Evolutionary conservation across 2,797 vertebrate species (phyloP).

Genomic region (Telmatherina bonti): DNA sequence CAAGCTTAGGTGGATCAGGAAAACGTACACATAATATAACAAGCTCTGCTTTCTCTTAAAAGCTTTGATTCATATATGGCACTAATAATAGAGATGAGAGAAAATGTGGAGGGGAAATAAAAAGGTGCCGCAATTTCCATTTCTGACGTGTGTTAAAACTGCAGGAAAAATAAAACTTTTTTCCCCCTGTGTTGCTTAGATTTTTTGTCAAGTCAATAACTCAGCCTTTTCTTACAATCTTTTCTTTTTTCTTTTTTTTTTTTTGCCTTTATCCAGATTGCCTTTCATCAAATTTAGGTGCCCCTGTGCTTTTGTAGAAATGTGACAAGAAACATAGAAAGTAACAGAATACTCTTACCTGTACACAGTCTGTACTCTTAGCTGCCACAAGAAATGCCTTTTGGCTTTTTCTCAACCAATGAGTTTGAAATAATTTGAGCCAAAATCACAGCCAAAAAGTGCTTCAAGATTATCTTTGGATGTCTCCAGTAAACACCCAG

Average conservation of each 20-base stretch:
- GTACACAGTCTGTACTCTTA: constrained; percentile 75
- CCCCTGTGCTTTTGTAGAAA: constrained; percentile 65
- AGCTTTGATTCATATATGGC: constrained; percentile 69
- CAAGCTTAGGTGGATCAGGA: constrained; percentile 46
- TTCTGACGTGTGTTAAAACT: constrained; percentile 32
- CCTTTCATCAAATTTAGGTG: constrained; percentile 66
- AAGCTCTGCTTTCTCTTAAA: constrained; percentile 44
- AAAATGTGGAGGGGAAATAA: constrained; percentile 10
- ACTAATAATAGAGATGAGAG: constrained; percentile 54
- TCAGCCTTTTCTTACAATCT: constrained; percentile 58
- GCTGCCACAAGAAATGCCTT: constrained; percentile 82
- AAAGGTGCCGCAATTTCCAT: constrained; percentile 59
- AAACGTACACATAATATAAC: constrained; percentile 29
- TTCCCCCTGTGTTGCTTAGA: constrained; percentile 19
- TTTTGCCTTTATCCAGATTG: constrained; percentile 73
- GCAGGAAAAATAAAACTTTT: constrained; percentile 32
- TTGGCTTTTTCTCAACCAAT: constrained; percentile 74
- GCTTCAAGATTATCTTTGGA: constrained; percentile 91
- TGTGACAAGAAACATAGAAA: constrained; percentile 32
- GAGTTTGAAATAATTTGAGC: constrained; percentile 80
- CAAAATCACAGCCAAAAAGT: constrained; percentile 90
- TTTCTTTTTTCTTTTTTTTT: constrained; percentile 51
- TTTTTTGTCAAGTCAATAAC: constrained; percentile 37
- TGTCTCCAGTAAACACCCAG: constrained; percentile 83
- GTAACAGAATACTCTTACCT: constrained; percentile 63